Conservation (phyloP, 2,888 invertebrate genomes). For the Cephus spinipes region DNA sequence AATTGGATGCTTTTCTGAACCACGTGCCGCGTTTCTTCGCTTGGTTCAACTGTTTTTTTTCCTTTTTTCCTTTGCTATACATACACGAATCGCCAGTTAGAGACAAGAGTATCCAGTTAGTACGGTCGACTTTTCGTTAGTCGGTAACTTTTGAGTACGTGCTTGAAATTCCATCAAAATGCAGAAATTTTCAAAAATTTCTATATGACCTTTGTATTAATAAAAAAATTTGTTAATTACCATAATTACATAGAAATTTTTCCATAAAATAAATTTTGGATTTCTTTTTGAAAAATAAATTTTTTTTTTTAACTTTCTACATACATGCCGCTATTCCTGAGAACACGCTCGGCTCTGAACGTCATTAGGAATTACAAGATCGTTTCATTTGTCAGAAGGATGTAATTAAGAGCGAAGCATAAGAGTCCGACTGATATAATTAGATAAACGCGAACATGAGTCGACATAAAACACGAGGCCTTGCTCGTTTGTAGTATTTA, state of each 20-base stretch:
- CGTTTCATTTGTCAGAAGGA: neutral
- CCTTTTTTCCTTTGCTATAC: neutral
- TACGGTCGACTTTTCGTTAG: neutral
- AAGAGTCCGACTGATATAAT: neutral
- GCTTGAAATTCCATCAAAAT: neutral
- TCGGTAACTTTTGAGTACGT: neutral
- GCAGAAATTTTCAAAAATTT: neutral
- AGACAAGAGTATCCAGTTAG: neutral
- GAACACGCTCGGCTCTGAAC: neutral
- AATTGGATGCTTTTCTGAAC: slow-evolving; percentile 2
- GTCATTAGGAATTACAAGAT: neutral
- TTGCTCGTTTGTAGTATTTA: slow-evolving; percentile 6
- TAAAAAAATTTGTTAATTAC: too few relatives aligned
- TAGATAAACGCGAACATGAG: slow-evolving; percentile 6
- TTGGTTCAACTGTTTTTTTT: neutral
- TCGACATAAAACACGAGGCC: slow-evolving; percentile 2
- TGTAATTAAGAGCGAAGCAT: neutral
- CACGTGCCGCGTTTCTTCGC: neutral
- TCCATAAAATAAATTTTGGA: too few relatives aligned
- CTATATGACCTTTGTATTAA: neutral
- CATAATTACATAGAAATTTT: too few relatives aligned
- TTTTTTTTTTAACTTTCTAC: neutral
- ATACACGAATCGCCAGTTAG: neutral
- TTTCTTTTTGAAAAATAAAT: neutral
- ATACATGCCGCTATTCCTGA: neutral